Percentiles rank a stretch among this genome's conserved stretches.
phyloP scores from a whole-genome alignment of 2,113 vertebrate species.

The Sphaerodactylus townsendi region DNA sequence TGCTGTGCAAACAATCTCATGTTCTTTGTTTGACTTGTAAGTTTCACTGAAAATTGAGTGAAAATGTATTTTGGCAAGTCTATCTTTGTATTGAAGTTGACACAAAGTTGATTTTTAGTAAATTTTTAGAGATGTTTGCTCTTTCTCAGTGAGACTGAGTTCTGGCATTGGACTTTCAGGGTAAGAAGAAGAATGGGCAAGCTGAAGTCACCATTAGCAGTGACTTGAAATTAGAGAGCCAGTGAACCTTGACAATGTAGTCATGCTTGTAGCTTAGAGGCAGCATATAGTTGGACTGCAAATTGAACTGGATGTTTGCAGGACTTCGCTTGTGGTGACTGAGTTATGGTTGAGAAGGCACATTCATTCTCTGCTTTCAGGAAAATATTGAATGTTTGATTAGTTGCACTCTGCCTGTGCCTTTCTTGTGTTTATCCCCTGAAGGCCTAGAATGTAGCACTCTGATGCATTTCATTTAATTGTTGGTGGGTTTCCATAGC shows the following conservation, averaged over 20 bases:
- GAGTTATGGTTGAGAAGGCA: not conserved
- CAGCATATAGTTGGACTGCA: not conserved
- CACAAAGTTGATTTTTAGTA: not conserved
- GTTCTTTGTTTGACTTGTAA: too few species aligned
- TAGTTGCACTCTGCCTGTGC: not conserved
- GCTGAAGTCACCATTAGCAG: slow-evolving; percentile 11
- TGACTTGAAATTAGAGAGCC: slow-evolving; percentile 24
- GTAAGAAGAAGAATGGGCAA: not conserved
- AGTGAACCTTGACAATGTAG: not conserved
- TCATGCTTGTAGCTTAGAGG: slow-evolving; percentile 24
- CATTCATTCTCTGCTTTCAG: not conserved
- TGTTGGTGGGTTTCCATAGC: not conserved
- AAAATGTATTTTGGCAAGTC: too few species aligned
- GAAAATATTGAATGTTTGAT: not conserved
- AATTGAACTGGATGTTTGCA: not conserved
- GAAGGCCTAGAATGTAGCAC: not conserved
- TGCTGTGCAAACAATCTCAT: too few species aligned
- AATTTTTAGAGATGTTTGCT: slow-evolving; percentile 20
- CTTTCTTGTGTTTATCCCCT: slow-evolving; percentile 7
- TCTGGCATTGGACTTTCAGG: slow-evolving; percentile 24
- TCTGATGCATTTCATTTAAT: not conserved
- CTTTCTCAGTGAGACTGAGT: not conserved
- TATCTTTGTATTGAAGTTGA: too few species aligned
- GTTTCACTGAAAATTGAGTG: too few species aligned
- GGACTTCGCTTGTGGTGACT: not conserved